Evolutionary conservation across 2,113 vertebrate species (phyloP).

Genomic region (Phyllopteryx taeniolatus): DNA sequence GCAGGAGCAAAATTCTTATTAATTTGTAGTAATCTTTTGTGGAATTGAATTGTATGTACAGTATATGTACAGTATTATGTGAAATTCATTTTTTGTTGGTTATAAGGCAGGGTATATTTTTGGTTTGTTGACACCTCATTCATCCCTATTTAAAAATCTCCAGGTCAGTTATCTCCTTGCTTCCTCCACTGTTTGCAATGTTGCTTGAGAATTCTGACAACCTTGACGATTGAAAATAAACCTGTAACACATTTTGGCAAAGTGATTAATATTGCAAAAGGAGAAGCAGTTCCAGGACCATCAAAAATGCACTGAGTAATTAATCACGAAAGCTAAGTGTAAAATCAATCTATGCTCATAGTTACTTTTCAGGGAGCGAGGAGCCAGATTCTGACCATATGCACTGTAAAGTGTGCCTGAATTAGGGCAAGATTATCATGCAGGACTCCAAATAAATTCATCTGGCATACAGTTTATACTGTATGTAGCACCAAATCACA

Average conservation of each 20-base stretch:
- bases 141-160: conserved; percentile 23
- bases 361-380: conserved; percentile 38
- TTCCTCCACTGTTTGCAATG: conserved; percentile 31
- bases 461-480: not conserved
- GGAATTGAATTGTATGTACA: too few species aligned
- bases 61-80: too few species aligned
- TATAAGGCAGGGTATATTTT: not conserved
- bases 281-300: conserved; percentile 63
- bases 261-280: conserved; percentile 70
- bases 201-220: conserved; percentile 34
- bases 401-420: not conserved
- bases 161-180: conserved; percentile 32
- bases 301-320: conserved; percentile 68
- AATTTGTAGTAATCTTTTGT: too few species aligned
- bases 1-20: too few species aligned
- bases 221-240: conserved; percentile 62
- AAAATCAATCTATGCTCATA: conserved; percentile 54
- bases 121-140: conserved; percentile 7
- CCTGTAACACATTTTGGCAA: conserved; percentile 68
- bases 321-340: conserved; percentile 66
- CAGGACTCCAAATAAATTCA: not conserved
- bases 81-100: too few species aligned
- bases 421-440: not conserved
- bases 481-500: not conserved
- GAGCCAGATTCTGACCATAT: conserved; percentile 12